Evolutionary conservation across 64 coral and sea anemone genomes (phyloP).

Genomic region (Stichodactyla helianthus): DNA sequence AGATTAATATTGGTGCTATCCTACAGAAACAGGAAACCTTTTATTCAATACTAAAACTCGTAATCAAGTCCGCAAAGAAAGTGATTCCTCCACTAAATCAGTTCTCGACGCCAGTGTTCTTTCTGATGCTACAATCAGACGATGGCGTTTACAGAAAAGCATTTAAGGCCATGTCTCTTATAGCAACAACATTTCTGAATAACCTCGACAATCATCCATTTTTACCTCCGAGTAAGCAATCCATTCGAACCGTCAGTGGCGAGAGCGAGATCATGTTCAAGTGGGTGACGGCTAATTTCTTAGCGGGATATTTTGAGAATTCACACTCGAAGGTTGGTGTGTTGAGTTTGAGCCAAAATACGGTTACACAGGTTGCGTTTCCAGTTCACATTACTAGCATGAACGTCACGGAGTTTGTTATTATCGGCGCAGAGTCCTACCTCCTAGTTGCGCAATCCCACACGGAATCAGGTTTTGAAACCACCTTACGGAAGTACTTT

Average conservation of each 20-base stretch:
- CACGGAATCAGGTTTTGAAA: neutral
- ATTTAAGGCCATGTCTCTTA: neutral
- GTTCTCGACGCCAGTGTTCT: neutral
- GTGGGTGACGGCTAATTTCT: neutral
- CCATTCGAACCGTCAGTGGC: neutral
- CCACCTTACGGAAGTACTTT: neutral
- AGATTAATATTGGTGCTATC: neutral
- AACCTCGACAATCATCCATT: neutral
- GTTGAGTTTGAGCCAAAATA: neutral
- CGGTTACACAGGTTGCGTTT: neutral
- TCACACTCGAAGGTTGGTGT: neutral
- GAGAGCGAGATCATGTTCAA: neutral
- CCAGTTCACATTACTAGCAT: neutral
- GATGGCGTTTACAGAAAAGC: neutral
- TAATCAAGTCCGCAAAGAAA: neutral
- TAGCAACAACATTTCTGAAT: neutral
- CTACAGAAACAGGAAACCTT: neutral
- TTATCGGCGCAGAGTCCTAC: neutral
- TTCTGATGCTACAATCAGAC: neutral
- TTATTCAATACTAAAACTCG: neutral
- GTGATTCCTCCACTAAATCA: neutral
- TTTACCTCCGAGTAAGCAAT: constrained; percentile 6
- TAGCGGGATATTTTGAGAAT: neutral
- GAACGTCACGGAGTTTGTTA: neutral
- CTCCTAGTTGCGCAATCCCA: neutral